These are phyloP conservation scores for Netelia fuscicornis DNA, from an alignment of 2,888 invertebrate species.

Conservation along the genomic window DNA sequence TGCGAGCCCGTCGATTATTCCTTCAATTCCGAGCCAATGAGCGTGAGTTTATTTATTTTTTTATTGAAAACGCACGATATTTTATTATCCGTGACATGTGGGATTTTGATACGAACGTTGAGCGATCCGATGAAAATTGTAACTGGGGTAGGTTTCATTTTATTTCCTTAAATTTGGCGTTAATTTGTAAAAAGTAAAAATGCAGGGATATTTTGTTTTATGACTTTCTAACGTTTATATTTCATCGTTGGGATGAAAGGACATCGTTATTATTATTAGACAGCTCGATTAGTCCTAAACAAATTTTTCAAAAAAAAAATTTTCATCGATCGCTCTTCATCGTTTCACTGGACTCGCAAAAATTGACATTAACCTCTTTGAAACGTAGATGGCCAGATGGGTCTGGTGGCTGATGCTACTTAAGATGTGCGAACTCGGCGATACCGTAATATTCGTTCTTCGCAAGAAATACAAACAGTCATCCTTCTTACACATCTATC, in stretches of 20 bases:
- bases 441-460: constrained; percentile 90
- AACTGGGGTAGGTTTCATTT: neutral
- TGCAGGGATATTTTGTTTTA: no score
- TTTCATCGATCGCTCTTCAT: neutral
- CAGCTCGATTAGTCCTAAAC: no score
- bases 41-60: constrained; percentile 83
- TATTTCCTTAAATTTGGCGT: no score
- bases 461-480: constrained; percentile 91
- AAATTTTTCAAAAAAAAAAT: no score
- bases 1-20: constrained; percentile 91
- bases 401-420: constrained; percentile 88
- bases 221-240: no score
- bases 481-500: constrained; percentile 90
- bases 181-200: no score
- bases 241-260: no score
- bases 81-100: neutral
- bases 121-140: neutral
- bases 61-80: neutral
- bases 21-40: constrained; percentile 87
- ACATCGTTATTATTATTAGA: neutral
- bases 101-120: neutral
- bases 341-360: neutral
- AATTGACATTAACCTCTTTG: constrained; percentile 33
- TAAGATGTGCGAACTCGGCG: constrained; percentile 89
- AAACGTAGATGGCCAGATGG: constrained; percentile 83